Evolutionary conservation across 1,140 invertebrate genomes (phyloP).

Genomic region (Trachymyrmex septentrionalis): DNA sequence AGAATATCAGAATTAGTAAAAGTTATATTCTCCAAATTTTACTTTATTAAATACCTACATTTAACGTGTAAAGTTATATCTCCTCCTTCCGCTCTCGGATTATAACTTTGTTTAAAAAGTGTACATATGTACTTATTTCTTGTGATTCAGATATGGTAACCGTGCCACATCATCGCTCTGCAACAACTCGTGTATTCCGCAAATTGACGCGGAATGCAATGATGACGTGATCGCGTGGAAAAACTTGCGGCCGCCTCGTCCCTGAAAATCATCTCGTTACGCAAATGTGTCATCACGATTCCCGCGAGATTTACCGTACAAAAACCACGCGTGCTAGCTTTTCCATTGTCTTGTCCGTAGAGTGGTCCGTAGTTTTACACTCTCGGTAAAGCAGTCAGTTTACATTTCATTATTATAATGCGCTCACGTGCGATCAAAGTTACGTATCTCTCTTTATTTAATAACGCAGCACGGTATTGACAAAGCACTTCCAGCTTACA

Average conservation of each 20-base stretch:
- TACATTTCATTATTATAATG: slow-evolving; percentile 47
- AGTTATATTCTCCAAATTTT: too few species aligned
- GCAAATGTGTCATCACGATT: slow-evolving; percentile 48
- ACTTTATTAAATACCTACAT: too few species aligned
- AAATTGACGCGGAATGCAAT: slow-evolving; percentile 21
- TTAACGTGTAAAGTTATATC: too few species aligned
- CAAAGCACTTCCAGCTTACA: slow-evolving; percentile 4
- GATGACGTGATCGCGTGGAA: background rate
- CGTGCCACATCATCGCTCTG: too few species aligned
- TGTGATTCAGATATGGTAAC: too few species aligned
- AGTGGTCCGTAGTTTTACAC: too few species aligned
- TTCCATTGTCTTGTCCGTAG: slow-evolving; percentile 10
- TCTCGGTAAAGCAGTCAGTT: slow-evolving; percentile 1
- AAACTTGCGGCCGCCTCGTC: slow-evolving; percentile 25
- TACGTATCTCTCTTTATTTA: slow-evolving; percentile 27
- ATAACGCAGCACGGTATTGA: background rate
- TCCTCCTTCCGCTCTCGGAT: too few species aligned
- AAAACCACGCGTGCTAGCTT: slow-evolving; percentile 2
- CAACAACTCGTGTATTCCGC: background rate
- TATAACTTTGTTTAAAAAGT: too few species aligned
- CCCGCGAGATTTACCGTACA: slow-evolving; percentile 35
- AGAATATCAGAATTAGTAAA: too few species aligned
- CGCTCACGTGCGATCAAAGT: slow-evolving; percentile 30
- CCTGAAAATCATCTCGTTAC: slow-evolving; percentile 48
- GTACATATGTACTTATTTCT: too few species aligned